Percentiles rank a stretch among this genome's conserved stretches.
Conservation (phyloP, 2,797 vertebrate genomes). For the Thamnophis elegans region DNA sequence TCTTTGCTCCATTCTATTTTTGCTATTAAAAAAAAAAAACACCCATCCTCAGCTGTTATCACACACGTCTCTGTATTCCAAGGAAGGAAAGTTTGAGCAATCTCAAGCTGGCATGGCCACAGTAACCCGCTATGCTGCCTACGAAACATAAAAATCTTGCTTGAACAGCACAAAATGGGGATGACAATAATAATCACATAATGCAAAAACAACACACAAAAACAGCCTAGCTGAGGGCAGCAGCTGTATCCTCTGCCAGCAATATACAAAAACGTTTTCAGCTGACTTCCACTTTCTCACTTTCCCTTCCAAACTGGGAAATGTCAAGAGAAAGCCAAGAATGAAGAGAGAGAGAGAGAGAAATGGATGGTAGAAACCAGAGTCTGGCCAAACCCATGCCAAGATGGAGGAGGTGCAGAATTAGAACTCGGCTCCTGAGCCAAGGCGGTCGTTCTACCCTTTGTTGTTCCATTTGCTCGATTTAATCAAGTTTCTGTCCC, state of each 20-base stretch:
- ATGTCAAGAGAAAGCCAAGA: background rate
- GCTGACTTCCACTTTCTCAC: background rate
- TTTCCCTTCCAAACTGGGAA: background rate
- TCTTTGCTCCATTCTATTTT: background rate
- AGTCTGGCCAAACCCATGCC: background rate
- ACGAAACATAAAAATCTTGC: background rate
- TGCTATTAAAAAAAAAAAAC: too few species aligned
- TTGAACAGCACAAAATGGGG: background rate
- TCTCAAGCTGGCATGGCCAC: background rate
- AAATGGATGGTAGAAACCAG: background rate
- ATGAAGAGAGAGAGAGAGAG: too few species aligned
- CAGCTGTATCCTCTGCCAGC: background rate
- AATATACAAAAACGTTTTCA: background rate
- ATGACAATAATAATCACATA: background rate
- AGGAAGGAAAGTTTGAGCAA: background rate
- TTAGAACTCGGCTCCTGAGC: background rate
- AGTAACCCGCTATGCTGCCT: background rate
- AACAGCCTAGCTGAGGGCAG: background rate
- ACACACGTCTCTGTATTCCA: background rate
- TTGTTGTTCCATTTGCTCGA: too few species aligned
- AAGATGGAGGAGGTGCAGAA: background rate
- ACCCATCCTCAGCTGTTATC: background rate
- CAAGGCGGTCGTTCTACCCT: background rate
- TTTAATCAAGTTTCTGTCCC: background rate
- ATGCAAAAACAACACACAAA: background rate